A percentile compares a stretch with the other conserved stretches of the same genome.
Evolutionary conservation across 2,797 vertebrate species (phyloP).

Genomic region (Xenopus petersii): DNA sequence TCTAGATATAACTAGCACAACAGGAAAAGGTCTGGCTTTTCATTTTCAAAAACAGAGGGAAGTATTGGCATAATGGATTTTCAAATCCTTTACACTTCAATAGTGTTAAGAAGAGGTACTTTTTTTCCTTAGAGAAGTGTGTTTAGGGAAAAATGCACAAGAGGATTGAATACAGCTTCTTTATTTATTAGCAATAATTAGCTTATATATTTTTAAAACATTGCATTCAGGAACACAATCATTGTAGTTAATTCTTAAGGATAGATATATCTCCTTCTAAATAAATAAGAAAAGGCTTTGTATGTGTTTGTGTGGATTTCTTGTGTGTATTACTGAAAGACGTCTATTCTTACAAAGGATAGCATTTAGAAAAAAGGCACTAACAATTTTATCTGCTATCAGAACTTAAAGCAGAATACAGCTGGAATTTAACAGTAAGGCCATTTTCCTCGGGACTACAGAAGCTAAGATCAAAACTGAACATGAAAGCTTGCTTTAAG

Average conservation of each 20-base stretch:
- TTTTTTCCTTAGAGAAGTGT: not conserved
- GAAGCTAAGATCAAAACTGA: slow-evolving; percentile 12
- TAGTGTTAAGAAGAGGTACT: slow-evolving; percentile 21
- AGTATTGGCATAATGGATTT: slow-evolving; percentile 33
- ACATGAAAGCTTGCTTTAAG: not conserved
- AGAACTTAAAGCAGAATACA: too few relatives aligned
- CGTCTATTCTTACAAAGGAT: not conserved
- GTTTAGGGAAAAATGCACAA: too few relatives aligned
- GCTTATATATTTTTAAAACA: too few relatives aligned
- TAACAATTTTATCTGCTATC: not conserved
- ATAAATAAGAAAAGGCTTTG: too few relatives aligned
- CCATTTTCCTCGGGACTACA: not conserved
- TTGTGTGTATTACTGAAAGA: not conserved
- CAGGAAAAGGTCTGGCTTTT: not conserved
- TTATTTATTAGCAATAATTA: too few relatives aligned
- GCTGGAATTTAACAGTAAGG: not conserved
- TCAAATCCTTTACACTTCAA: not conserved
- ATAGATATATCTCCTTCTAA: too few relatives aligned
- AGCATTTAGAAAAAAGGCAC: not conserved
- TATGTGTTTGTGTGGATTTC: too few relatives aligned
- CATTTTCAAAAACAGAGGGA: slow-evolving; percentile 19
- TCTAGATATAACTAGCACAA: too few relatives aligned
- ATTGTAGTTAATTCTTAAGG: too few relatives aligned
- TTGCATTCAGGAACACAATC: too few relatives aligned
- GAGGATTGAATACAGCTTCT: not conserved